A percentile compares a stretch with the other conserved stretches of the same genome.
These are phyloP conservation scores for Pitangus sulphuratus DNA, from an alignment of 2,797 vertebrate species.

Conservation along the genomic window DNA sequence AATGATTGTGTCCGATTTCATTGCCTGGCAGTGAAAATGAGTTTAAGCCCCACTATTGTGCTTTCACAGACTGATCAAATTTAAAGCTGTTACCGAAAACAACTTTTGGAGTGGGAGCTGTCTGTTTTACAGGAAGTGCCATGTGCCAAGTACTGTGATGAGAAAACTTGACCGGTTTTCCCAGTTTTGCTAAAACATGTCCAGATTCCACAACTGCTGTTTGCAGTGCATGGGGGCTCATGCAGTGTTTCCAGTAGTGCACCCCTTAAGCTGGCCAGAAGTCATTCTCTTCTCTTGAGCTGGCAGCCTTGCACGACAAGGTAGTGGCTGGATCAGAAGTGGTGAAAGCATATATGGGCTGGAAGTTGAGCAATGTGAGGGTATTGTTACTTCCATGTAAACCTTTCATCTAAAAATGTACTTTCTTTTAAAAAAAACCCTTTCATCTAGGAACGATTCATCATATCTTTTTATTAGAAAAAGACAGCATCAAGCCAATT, in stretches of 20 bases:
- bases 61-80: background rate
- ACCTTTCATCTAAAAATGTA: background rate
- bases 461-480: background rate
- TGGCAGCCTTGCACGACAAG: background rate
- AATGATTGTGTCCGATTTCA: background rate
- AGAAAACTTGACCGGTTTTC: background rate
- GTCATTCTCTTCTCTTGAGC: background rate
- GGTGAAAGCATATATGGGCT: background rate
- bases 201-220: background rate
- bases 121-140: background rate
- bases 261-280: background rate
- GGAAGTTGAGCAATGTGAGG: background rate
- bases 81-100: background rate
- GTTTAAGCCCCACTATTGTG: background rate
- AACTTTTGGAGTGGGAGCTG: background rate
- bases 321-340: background rate
- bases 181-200: background rate
- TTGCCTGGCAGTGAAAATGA: background rate
- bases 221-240: background rate
- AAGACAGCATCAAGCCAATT: background rate
- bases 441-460: background rate
- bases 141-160: background rate
- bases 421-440: background rate
- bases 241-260: background rate
- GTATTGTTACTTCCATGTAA: background rate